Base-by-base conservation (phyloP, 2,888 invertebrate species). In the Pammene fasciana region DNA sequence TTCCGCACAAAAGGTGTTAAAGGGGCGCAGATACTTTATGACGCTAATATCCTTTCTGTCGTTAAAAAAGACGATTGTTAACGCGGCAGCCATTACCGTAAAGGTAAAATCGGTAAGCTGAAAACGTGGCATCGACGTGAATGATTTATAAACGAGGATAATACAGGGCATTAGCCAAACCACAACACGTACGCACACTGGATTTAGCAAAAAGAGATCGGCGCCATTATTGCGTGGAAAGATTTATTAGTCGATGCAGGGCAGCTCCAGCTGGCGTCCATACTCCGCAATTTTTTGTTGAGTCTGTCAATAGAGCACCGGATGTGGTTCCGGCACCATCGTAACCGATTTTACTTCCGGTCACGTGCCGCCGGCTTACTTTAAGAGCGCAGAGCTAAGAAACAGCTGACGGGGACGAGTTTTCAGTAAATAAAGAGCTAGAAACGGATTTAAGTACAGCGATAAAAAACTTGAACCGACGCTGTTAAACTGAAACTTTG, bases 101-200 rank as follows among this genome's bases (percentile, higher is more conserved):
- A 75, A 73, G 74, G 73, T 76, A 74, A 79, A 78, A 78, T 75
- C 73, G 74, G 75, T 73, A 74, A 77, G 75, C 78, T 75, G 75
- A 76, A 77, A 76, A 70, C 76, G 75, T 80, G 84, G 80, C 79
- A 86, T 88, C 86, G 88, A 87, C 85, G 81, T 80, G 83, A 84
- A 88, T 89, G 89, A 90, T 90, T 90, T 89, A 90, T 87, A 86
- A 85, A 85, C 82, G 82, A 76, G 85, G 82, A 82, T 85, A 86
- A 85, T 81, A 82, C 83, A 80, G 76, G 76, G 85, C 84, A 87
- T 88, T 88, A 87, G 85, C 81, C 77, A 76, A 83, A 85, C 89
- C 88, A 81, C 87, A 85, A 84, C 87, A 86, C 86, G 86, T 83
- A 82, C 81, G 79, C 79, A 74, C 78, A 80, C 80, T 84, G 86